These are phyloP conservation scores for Abrostola tripartita DNA, from an alignment of 2,888 invertebrate genomes.

Conservation along the genomic window DNA sequence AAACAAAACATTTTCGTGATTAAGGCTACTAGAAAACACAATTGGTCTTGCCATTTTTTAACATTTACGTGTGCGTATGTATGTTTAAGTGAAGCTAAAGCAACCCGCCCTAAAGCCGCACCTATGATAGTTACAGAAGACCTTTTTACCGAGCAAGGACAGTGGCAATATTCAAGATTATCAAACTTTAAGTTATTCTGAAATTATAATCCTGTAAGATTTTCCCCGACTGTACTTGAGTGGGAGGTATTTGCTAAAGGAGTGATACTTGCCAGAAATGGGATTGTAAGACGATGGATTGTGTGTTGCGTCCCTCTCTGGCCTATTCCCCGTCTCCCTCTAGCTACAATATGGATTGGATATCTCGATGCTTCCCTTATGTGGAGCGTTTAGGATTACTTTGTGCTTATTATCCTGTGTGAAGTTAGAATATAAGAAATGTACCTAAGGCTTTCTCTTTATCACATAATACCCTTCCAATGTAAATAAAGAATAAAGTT, in stretches of 20 bases:
- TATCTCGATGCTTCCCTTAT: conserved; percentile 36
- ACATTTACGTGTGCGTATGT: too few relatives aligned
- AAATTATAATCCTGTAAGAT: neutral
- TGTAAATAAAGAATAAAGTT: too few relatives aligned
- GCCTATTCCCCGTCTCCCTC: conserved; percentile 32
- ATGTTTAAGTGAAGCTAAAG: too few relatives aligned
- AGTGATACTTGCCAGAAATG: conserved; percentile 64
- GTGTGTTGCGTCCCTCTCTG: conserved; percentile 51
- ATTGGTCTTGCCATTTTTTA: too few relatives aligned
- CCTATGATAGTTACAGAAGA: too few relatives aligned
- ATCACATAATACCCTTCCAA: too few relatives aligned
- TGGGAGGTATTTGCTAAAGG: conserved; percentile 68
- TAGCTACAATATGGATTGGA: conserved; percentile 53
- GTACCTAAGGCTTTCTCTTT: too few relatives aligned
- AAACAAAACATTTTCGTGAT: too few relatives aligned
- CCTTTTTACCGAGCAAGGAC: too few relatives aligned
- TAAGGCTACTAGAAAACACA: too few relatives aligned
- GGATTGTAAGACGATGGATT: conserved; percentile 64
- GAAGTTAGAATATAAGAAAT: neutral
- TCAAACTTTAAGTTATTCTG: neutral
- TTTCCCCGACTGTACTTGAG: conserved; percentile 47
- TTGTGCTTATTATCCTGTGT: conserved; percentile 28
- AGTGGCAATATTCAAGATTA: too few relatives aligned
- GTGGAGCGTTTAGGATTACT: conserved; percentile 45
- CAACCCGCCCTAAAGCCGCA: too few relatives aligned